Conservation (phyloP, 1,140 invertebrate genomes). For the Cherax quadricarinatus region DNA sequence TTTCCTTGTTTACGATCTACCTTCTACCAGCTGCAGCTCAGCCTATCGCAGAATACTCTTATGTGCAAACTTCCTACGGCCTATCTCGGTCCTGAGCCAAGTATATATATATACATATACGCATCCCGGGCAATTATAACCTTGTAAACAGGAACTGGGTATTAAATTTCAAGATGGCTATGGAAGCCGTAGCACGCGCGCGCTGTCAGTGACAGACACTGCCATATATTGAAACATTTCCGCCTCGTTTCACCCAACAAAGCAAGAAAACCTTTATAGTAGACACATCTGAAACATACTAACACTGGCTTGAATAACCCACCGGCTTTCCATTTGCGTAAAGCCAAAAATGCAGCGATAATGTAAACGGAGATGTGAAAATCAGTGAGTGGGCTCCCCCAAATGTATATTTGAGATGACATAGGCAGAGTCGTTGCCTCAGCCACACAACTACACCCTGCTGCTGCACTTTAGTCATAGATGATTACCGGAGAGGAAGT, state of each 20-base stretch:
- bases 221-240: constrained; percentile 1
- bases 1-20: background rate
- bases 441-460: background rate
- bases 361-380: too few species aligned
- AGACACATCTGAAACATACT: background rate
- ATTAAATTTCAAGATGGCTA: constrained; percentile 60
- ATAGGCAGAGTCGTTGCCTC: constrained; percentile 22
- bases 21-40: background rate
- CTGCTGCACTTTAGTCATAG: background rate
- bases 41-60: background rate
- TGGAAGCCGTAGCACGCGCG: constrained; percentile 52
- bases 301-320: background rate
- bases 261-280: background rate
- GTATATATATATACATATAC: background rate
- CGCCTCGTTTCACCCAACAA: background rate
- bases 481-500: background rate
- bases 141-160: background rate
- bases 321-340: background rate
- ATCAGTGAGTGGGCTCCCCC: background rate
- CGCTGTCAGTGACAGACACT: constrained; percentile 14
- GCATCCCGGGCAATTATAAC: too few species aligned
- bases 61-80: background rate
- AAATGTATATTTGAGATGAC: constrained; percentile 25
- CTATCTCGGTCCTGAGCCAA: background rate
- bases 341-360: background rate